Evolutionary conservation across 2,797 vertebrate genomes (phyloP), one percentile per base, ranked within the genome.

Genomic region (Oryzias dopingdopingensis): DNA sequence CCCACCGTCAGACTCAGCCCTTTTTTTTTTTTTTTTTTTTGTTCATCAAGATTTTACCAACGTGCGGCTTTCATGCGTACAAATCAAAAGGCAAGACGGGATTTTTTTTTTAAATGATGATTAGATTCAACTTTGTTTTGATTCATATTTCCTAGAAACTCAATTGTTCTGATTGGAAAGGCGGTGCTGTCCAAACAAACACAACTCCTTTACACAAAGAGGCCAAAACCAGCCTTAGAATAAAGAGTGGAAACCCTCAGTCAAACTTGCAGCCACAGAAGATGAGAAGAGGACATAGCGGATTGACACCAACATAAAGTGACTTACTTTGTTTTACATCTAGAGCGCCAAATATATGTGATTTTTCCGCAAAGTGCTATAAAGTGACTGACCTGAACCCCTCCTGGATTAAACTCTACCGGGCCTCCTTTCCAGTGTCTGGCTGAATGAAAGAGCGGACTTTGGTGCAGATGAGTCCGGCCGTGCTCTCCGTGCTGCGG

Each of bases 401-500:
- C 29, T 55, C 49, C 52, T 74, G 53, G 10, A 16, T 6, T 53
- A 68, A 37, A 62, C 57, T 73, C 64, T 78, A 65, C 63, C 67
- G 56, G 41, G 47, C 53, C 68, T 79, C 67, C 76, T 66, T 52
- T 67, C 77, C 80, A 70, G 54, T 70, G 61, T 79, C 72, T 58
- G 76, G 62, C 47, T 77, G 79, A 76, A 82, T 85, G 81, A 75
- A 74, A 82, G 76, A 78, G 74, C 73, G 77, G 72, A 82, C 78
- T 52, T 69, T 56, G 67, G 85, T 90, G 85, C 89, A 72, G 85
- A 82, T 90, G 32, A 37, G 10, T 86, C 82, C 81, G 74, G 66
- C 80, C 84, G 83, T 82, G 68, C 82, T 89, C 80, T 86, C 81
- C 52, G 83, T 86, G 80, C 72, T 86, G 79, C 83, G 83, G 84